A percentile compares a stretch with the other conserved stretches of the same genome.
These are phyloP conservation scores for Aspidiotus rigidus DNA, from an alignment of 2,888 invertebrate genomes.

Conservation along the genomic window DNA sequence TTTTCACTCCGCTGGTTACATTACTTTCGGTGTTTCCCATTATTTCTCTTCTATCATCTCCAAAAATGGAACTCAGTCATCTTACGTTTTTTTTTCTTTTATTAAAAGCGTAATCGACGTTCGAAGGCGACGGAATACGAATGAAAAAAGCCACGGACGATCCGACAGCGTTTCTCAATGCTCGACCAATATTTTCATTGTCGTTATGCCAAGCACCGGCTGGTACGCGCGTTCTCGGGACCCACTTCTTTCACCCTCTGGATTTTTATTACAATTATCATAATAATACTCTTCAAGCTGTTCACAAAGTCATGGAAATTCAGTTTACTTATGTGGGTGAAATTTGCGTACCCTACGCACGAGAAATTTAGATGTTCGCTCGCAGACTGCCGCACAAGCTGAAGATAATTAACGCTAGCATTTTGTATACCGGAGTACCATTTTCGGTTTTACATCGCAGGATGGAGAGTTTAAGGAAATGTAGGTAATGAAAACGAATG, in stretches of 20 bases:
- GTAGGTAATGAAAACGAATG: too few species aligned
- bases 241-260: neutral
- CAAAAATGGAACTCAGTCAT: neutral
- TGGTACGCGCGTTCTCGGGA: constrained; percentile 16
- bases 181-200: constrained; percentile 22
- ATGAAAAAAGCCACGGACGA: neutral
- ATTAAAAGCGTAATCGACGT: neutral
- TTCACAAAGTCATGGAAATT: constrained; percentile 2
- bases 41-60: constrained; percentile 10
- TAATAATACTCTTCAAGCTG: neutral
- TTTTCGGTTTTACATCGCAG: too few species aligned
- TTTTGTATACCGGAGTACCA: too few species aligned
- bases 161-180: constrained; percentile 14
- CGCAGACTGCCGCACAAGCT: too few species aligned
- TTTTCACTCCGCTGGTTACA: constrained; percentile 89
- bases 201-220: constrained; percentile 24
- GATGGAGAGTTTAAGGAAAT: too few species aligned
- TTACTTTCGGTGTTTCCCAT: constrained; percentile 51
- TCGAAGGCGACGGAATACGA: neutral
- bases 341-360: too few species aligned
- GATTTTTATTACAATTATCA: constrained; percentile 1
- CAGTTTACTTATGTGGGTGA: too few species aligned
- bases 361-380: too few species aligned
- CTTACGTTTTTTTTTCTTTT: neutral
- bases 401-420: too few species aligned